phyloP scores from a whole-genome alignment of 2,888 invertebrate species.

The Alentia gelatinosa region DNA sequence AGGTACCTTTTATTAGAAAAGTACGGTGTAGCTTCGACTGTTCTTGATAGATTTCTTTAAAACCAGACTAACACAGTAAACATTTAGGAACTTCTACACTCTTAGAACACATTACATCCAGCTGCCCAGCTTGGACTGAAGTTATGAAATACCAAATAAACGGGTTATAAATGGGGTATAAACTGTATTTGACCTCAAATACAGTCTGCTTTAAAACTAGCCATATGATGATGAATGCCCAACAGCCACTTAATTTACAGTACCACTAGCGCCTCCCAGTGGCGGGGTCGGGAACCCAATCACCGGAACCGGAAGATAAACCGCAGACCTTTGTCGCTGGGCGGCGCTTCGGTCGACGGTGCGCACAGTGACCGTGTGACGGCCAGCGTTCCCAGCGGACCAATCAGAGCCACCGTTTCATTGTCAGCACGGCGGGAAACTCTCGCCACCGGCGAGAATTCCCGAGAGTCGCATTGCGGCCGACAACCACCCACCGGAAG shows the following conservation, averaged over 20 bases:
- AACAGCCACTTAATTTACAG: not conserved
- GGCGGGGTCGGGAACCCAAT: not conserved
- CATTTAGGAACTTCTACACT: too few species aligned
- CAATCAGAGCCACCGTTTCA: constrained; percentile 33
- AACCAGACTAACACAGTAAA: too few species aligned
- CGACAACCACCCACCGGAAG: not conserved
- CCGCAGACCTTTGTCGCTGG: not conserved
- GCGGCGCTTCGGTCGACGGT: not conserved
- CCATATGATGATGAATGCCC: not conserved
- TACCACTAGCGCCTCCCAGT: not conserved
- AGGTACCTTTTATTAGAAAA: too few species aligned
- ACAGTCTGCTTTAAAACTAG: not conserved
- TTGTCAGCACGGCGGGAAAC: not conserved
- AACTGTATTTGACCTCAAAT: too few species aligned
- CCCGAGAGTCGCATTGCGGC: not conserved
- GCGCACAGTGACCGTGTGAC: not conserved
- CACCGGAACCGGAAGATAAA: constrained; percentile 37
- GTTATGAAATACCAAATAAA: too few species aligned
- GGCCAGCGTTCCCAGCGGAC: constrained; percentile 19
- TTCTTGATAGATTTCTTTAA: too few species aligned
- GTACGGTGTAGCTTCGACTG: too few species aligned
- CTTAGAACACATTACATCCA: too few species aligned
- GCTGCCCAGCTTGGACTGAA: too few species aligned
- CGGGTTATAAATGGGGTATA: too few species aligned
- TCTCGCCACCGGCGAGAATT: not conserved